phyloP scores from a whole-genome alignment of 2,797 vertebrate species.

The Pterois miles region DNA sequence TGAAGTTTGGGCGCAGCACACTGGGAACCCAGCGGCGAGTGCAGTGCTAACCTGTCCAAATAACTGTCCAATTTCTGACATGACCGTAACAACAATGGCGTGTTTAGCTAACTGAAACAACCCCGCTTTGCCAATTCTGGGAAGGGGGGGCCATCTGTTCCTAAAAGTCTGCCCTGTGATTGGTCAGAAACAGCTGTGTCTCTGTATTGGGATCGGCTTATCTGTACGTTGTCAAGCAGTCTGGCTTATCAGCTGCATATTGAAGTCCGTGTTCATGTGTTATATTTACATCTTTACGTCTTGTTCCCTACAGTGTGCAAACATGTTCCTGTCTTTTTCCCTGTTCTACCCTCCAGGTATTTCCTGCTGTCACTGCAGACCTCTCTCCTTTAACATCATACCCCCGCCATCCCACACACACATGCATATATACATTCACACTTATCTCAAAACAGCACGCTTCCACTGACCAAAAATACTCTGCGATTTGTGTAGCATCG shows the following conservation, averaged over 20 bases:
- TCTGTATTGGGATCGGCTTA: neutral
- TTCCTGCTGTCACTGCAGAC: conserved; percentile 47
- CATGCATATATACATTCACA: conserved; percentile 11
- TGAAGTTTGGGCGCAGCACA: too few species aligned
- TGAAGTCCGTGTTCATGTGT: neutral
- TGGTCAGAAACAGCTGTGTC: neutral
- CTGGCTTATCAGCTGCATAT: neutral
- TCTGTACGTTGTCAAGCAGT: neutral
- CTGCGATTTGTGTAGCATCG: neutral
- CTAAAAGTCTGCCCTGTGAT: neutral
- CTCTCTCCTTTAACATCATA: conserved; percentile 37
- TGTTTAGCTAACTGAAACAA: neutral
- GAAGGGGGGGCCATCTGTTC: neutral
- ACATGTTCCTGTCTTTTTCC: neutral
- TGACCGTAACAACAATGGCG: neutral
- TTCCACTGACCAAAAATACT: conserved; percentile 7
- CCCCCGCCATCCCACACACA: conserved; percentile 28
- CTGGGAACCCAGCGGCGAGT: too few species aligned
- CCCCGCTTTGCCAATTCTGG: neutral
- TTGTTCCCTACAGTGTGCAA: neutral
- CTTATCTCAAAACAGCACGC: conserved; percentile 13
- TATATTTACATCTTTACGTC: conserved; percentile 16
- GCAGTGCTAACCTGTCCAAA: too few species aligned
- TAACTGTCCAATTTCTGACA: neutral
- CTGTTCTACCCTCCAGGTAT: conserved; percentile 41